Percentiles rank a stretch among this genome's conserved stretches.
Conservation (phyloP, 2,113 vertebrate species). For the human region DNA sequence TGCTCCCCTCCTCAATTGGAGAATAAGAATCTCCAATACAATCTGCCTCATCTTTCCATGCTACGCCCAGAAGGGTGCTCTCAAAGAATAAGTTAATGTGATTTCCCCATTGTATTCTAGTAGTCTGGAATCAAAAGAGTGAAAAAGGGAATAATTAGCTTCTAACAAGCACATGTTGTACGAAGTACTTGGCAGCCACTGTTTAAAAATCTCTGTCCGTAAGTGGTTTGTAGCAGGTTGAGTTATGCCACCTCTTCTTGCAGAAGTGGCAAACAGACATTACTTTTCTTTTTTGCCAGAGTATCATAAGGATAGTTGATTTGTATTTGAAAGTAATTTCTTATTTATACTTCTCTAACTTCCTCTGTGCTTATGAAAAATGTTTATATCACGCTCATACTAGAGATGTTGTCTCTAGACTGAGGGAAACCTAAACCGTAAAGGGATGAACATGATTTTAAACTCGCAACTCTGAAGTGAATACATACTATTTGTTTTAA, state of each 20-base stretch:
- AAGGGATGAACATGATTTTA: neutral
- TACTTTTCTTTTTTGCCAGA: neutral
- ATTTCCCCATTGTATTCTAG: neutral
- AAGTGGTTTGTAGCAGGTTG: neutral
- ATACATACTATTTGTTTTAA: neutral
- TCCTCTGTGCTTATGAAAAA: neutral
- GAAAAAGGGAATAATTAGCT: neutral
- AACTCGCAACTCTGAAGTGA: neutral
- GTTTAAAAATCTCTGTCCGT: neutral
- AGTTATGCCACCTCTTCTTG: neutral
- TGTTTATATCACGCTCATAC: neutral
- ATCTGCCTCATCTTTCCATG: neutral
- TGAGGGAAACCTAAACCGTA: neutral
- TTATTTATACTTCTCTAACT: neutral
- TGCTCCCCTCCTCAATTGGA: too few species aligned
- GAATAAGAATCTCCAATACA: neutral
- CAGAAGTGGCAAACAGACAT: neutral
- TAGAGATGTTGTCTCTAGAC: neutral
- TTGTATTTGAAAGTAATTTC: neutral
- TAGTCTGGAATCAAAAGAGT: neutral
- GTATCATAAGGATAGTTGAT: neutral
- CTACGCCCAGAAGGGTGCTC: neutral
- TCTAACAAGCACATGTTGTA: neutral
- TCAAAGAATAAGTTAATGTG: neutral
- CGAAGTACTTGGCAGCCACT: neutral